A percentile compares a stretch with the other conserved stretches of the same genome.
These are phyloP conservation scores for Pseudorasbora parva DNA, from an alignment of 2,113 vertebrate genomes.

Conservation along the genomic window DNA sequence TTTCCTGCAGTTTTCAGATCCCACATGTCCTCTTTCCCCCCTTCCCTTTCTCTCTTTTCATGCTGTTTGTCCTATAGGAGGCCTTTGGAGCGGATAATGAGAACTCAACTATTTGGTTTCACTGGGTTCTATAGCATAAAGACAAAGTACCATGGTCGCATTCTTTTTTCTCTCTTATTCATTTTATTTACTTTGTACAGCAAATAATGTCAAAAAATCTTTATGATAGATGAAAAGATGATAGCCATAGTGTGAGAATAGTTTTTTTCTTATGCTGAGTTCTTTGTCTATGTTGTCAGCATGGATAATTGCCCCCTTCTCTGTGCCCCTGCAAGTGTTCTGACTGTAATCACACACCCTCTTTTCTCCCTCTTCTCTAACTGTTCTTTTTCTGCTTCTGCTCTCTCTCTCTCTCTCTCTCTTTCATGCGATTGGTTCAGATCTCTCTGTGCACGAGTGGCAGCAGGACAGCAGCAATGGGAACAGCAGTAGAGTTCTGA, in stretches of 20 bases:
- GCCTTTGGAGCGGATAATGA: neutral
- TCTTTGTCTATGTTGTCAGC: slow-evolving; percentile 26
- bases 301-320: slow-evolving; percentile 48
- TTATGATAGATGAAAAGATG: neutral
- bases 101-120: neutral
- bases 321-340: slow-evolving; percentile 49
- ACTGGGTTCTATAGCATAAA: neutral
- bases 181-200: neutral
- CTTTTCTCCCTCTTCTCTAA: neutral
- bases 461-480: slow-evolving; percentile 81
- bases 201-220: neutral
- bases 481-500: slow-evolving; percentile 82
- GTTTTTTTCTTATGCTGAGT: neutral
- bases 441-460: slow-evolving; percentile 85
- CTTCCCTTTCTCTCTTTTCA: neutral
- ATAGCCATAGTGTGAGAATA: neutral
- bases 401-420: slow-evolving; percentile 17
- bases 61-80: neutral
- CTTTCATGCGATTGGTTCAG: slow-evolving; percentile 61
- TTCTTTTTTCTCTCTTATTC: neutral
- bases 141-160: neutral
- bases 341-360: slow-evolving; percentile 55
- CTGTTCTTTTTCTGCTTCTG: neutral
- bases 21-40: neutral
- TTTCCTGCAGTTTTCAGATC: slow-evolving; percentile 4